A percentile compares a stretch with the other conserved stretches of the same genome.
phyloP scores from a whole-genome alignment of 2,113 vertebrate genomes.

The Pterocles orientalis region DNA sequence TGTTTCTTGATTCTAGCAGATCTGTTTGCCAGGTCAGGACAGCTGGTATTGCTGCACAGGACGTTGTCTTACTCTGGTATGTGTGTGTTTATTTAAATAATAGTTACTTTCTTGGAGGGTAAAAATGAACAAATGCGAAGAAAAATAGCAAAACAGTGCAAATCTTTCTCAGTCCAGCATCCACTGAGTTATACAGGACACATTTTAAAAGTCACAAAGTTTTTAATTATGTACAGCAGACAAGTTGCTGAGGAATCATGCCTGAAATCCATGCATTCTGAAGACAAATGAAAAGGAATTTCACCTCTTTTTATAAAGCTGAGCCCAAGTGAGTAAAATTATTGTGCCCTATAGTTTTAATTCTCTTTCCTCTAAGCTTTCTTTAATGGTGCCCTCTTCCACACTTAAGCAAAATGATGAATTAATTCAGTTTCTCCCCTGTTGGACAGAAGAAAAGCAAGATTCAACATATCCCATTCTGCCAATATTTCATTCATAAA shows the following conservation, averaged over 20 bases:
- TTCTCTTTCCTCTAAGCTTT: constrained; percentile 48
- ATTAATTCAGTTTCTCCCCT: constrained; percentile 49
- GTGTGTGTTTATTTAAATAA: neutral
- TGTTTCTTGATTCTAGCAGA: neutral
- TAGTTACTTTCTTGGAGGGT: neutral
- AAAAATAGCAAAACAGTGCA: neutral
- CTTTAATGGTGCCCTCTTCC: constrained; percentile 45
- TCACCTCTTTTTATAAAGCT: constrained; percentile 55
- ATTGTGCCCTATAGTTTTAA: constrained; percentile 48
- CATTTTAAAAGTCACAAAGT: neutral
- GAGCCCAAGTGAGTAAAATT: constrained; percentile 54
- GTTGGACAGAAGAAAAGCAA: constrained; percentile 52
- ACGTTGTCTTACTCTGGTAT: neutral
- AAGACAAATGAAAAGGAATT: constrained; percentile 56
- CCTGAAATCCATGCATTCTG: constrained; percentile 45
- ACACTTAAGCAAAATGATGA: constrained; percentile 53
- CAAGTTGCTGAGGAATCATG: neutral
- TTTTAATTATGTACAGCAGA: constrained; percentile 42
- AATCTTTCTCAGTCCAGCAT: neutral
- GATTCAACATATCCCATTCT: constrained; percentile 18
- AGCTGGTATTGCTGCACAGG: neutral
- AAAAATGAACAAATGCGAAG: neutral
- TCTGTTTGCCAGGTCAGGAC: neutral
- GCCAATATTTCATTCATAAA: constrained; percentile 33
- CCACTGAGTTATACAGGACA: neutral